Percentiles rank a stretch among this genome's conserved stretches.
These are phyloP conservation scores for Lepeophtheirus nordmannii DNA, from an alignment of 2,888 invertebrate species.

Conservation along the genomic window DNA sequence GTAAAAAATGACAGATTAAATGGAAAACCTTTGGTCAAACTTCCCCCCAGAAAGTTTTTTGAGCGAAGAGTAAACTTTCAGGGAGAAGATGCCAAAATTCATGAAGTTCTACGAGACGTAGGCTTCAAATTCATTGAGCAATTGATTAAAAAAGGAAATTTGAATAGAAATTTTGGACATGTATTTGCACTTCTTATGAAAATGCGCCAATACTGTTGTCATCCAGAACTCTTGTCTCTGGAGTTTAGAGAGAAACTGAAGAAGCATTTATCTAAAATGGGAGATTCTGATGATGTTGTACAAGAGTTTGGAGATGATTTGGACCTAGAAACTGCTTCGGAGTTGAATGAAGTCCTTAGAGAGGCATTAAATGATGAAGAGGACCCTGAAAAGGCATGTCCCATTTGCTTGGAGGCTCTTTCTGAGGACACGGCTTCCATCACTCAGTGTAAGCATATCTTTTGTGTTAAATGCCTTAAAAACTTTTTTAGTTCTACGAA, in stretches of 20 bases:
- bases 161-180: not conserved
- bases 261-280: not conserved
- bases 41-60: conserved; percentile 8
- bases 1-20: conserved; percentile 9
- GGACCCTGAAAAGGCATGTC: not conserved
- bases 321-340: not conserved
- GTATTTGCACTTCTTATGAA: conserved; percentile 26
- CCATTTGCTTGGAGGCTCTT: conserved; percentile 17
- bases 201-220: conserved; percentile 28
- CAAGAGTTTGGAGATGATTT: conserved; percentile 4
- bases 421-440: not conserved
- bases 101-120: conserved; percentile 10
- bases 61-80: conserved; percentile 8
- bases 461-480: conserved; percentile 17
- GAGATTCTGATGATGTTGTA: not conserved
- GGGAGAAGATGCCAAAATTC: not conserved
- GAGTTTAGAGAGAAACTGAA: not conserved
- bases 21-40: conserved; percentile 20
- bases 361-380: conserved; percentile 14
- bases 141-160: not conserved
- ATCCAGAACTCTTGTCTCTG: conserved; percentile 25
- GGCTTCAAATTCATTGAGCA: conserved; percentile 9
- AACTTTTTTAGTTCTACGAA: not conserved
- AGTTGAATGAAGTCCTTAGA: not conserved
- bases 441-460: conserved; percentile 21